Evolutionary conservation across 2,113 vertebrate species (phyloP), one percentile per base, ranked within the genome.

Genomic region (Callithrix jacchus): DNA sequence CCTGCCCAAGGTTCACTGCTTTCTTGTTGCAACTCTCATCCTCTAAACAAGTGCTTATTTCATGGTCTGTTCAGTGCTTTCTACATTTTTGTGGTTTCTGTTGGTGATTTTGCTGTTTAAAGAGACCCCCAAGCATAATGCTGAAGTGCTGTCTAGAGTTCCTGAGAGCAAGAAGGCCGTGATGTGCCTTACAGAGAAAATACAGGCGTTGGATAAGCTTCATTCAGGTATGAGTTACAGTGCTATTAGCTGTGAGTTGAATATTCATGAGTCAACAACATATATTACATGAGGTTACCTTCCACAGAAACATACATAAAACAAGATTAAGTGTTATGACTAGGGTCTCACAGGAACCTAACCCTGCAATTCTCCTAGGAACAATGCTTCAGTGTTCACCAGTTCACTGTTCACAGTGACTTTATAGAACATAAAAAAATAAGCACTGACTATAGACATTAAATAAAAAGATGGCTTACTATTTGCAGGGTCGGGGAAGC

Each of bases 1-100:
- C 16, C 58, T 14, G 6, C 54, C 56, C 3, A 16, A 68, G 3
- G 42, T 25, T 2, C 0, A 3, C 13, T 52, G 0, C 66, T 25
- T 45, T 88, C 54, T 76, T 45, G 10, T 87, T 52, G 37, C n/a
- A 70, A 70, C 27, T 52, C 2, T 61, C 30, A 30, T 11, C 2
- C 23, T 45, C 3, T 58, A 18, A 84, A 37, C 17, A 42, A 6
- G 21, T 54, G 49, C 80, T 25, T 56, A 23, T 58, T 89, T 49
- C 35, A n/a, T 49, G 23, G 32, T 76, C 30, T 68, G 9, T 49
- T 56, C 21, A 70, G 5, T 35, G 5, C 13, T 42, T 54, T 42
- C 74, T 42, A 76, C 1, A 27, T 40, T 82, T 64, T 37, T 83
- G 42, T 58, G 37, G 18, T 17, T 32, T 86, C 71, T n/a, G 10